Evolutionary conservation across 2,113 vertebrate genomes (phyloP).

Genomic region (Glaucomys volans): DNA sequence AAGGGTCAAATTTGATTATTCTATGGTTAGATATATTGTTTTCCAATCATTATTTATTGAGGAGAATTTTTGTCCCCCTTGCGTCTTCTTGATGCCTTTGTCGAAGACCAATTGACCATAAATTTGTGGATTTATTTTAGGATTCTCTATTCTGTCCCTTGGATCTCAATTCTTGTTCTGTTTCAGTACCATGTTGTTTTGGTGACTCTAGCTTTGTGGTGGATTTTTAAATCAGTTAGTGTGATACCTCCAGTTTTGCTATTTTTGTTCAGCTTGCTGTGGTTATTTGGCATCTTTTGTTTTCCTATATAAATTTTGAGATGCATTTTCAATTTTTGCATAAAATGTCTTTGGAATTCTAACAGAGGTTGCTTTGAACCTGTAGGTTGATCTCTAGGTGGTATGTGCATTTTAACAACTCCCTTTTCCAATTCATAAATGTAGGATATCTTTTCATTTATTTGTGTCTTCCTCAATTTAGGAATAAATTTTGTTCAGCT

Average conservation of each 20-base stretch:
- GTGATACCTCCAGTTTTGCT: neutral
- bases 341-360: neutral
- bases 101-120: neutral
- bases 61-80: neutral
- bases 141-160: no score
- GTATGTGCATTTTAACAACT: neutral
- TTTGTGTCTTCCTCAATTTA: no score
- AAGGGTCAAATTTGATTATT: neutral
- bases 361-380: neutral
- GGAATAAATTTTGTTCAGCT: neutral
- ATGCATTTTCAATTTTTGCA: neutral
- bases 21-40: neutral
- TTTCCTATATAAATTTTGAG: neutral
- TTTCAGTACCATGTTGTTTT: no score
- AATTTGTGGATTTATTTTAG: neutral
- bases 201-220: no score
- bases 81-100: neutral
- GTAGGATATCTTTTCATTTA: no score
- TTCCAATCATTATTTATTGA: neutral
- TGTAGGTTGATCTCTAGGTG: neutral
- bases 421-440: neutral
- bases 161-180: no score
- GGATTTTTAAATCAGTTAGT: neutral
- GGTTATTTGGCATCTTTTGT: no score
- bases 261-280: neutral